phyloP scores from a whole-genome alignment of 2,113 vertebrate species.

The Parus major region DNA sequence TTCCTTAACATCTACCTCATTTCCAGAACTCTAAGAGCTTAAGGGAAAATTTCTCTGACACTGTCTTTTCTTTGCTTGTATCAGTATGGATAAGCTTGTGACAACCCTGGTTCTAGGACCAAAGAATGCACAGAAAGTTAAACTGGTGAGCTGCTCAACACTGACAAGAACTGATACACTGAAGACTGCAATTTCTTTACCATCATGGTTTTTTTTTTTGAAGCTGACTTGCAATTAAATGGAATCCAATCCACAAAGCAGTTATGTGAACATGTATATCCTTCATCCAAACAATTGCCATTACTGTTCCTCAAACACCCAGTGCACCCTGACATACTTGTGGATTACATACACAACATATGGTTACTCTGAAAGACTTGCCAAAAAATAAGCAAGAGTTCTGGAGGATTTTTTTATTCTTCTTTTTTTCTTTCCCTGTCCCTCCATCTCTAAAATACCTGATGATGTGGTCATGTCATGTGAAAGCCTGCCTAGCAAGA shows the following conservation, averaged over 20 bases:
- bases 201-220: not conserved
- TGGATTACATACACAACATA: not conserved
- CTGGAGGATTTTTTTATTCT: not conserved
- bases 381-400: not conserved
- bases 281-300: not conserved
- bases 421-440: not conserved
- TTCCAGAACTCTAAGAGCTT: not conserved
- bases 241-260: not conserved
- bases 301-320: not conserved
- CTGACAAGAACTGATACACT: not conserved
- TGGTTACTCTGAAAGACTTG: not conserved
- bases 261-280: not conserved
- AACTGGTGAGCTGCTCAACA: not conserved
- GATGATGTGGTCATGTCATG: not conserved
- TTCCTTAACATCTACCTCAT: not conserved
- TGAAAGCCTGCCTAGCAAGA: not conserved
- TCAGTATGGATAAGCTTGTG: not conserved
- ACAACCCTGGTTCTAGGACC: not conserved
- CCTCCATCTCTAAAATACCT: not conserved
- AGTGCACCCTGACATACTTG: not conserved
- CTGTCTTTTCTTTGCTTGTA: not conserved
- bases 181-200: not conserved
- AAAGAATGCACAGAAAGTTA: not conserved
- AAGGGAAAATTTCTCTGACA: not conserved
- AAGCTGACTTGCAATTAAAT: not conserved